A percentile compares a stretch with the other conserved stretches of the same genome.
Conservation (phyloP, 2,888 invertebrate species). For the Spisula solida region DNA sequence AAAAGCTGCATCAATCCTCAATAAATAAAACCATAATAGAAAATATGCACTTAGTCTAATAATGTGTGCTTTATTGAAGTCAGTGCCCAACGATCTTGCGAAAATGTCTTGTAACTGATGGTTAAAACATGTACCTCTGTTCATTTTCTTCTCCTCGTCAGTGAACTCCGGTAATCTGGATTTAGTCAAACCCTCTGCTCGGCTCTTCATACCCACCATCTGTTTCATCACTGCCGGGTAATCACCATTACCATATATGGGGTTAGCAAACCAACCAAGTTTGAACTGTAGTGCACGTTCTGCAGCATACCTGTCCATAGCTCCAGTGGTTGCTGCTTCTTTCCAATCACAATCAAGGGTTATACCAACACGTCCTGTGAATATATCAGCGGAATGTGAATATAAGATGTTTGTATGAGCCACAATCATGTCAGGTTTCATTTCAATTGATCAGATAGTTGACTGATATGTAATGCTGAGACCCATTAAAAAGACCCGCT, state of each 20-base stretch:
- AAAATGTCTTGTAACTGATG: too few species aligned
- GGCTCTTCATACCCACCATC: constrained; percentile 76
- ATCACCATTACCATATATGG: constrained; percentile 88
- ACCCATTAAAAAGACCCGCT: too few species aligned
- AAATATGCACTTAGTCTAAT: too few species aligned
- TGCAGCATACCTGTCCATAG: constrained; percentile 78
- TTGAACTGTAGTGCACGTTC: constrained; percentile 82
- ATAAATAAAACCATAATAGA: too few species aligned
- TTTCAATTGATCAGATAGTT: too few species aligned
- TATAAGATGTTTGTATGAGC: too few species aligned
- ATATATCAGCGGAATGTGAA: not conserved
- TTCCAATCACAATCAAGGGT: constrained; percentile 84
- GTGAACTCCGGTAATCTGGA: constrained; percentile 84
- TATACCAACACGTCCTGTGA: constrained; percentile 77
- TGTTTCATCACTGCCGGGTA: constrained; percentile 87
- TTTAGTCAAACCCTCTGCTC: constrained; percentile 72
- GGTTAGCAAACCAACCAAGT: constrained; percentile 86
- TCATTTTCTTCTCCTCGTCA: constrained; percentile 78
- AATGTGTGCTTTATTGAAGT: too few species aligned
- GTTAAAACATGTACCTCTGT: constrained; percentile 75
- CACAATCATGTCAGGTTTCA: too few species aligned
- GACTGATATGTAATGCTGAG: too few species aligned
- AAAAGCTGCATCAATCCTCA: too few species aligned
- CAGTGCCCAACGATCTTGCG: too few species aligned
- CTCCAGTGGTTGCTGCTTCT: constrained; percentile 73